A percentile compares a stretch with the other conserved stretches of the same genome.
Evolutionary conservation across 2,888 invertebrate genomes (phyloP).

Genomic region (Dryobota labecula): DNA sequence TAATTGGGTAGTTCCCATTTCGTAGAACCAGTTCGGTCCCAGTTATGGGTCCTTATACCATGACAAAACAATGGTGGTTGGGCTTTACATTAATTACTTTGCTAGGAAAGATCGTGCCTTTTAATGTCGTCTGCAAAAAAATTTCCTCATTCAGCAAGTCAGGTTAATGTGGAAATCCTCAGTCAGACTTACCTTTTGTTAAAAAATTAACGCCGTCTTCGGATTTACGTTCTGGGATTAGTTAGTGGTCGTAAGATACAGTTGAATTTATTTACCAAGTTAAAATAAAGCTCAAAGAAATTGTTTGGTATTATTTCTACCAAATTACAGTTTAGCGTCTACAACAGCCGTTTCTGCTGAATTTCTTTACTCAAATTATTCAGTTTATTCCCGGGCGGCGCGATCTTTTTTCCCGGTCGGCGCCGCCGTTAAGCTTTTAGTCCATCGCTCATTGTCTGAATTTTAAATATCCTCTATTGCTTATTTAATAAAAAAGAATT

Average conservation of each 20-base stretch:
- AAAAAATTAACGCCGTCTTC: slow-evolving; percentile 45
- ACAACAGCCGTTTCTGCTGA: slow-evolving; percentile 69
- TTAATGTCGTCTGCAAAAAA: slow-evolving; percentile 22
- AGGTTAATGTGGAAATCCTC: no score
- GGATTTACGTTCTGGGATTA: slow-evolving; percentile 55
- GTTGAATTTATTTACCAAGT: slow-evolving; percentile 71
- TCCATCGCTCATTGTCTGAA: slow-evolving; percentile 65
- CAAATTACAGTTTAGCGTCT: slow-evolving; percentile 76
- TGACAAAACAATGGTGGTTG: slow-evolving; percentile 31
- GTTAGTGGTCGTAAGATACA: slow-evolving; percentile 63
- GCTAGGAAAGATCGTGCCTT: slow-evolving; percentile 6
- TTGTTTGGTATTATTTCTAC: slow-evolving; percentile 77
- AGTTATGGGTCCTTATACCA: slow-evolving; percentile 20
- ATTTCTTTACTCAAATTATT: slow-evolving; percentile 78
- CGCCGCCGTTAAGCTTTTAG: slow-evolving; percentile 48
- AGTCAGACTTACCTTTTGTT: slow-evolving; percentile 45
- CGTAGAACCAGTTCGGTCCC: slow-evolving; percentile 33
- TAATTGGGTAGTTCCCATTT: slow-evolving; percentile 57
- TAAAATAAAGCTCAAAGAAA: slow-evolving; percentile 72
- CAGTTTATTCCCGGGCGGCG: slow-evolving; percentile 68
- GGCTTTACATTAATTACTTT: slow-evolving; percentile 33
- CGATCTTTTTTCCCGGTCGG: slow-evolving; percentile 61
- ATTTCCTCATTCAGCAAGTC: no score
- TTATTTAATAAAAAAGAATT: slow-evolving; percentile 51
- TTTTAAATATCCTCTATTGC: slow-evolving; percentile 59